Percentiles rank a stretch among this genome's conserved stretches.
Conservation (phyloP, 2,797 vertebrate species). For the Sebastes glaucus region DNA sequence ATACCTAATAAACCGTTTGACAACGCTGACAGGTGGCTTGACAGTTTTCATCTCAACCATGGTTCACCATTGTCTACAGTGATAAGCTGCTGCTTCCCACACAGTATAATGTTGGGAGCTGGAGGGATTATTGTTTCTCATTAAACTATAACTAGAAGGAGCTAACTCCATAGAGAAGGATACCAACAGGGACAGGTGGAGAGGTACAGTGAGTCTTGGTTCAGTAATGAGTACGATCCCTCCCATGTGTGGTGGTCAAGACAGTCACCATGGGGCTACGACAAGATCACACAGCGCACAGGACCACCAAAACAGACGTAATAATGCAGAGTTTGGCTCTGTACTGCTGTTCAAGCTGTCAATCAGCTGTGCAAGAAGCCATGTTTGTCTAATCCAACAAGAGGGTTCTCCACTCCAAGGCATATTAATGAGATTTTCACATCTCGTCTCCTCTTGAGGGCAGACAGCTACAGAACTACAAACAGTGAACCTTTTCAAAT, state of each 20-base stretch:
- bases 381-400: constrained; percentile 75
- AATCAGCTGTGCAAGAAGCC: constrained; percentile 60
- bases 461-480: constrained; percentile 34
- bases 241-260: constrained; percentile 46
- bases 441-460: constrained; percentile 48
- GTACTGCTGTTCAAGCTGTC: constrained; percentile 61
- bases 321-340: constrained; percentile 58
- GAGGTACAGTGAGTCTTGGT: constrained; percentile 21
- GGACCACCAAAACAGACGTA: constrained; percentile 56
- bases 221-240: constrained; percentile 46
- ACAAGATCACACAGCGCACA: constrained; percentile 50
- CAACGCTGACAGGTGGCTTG: constrained; percentile 34
- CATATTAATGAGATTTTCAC: constrained; percentile 72
- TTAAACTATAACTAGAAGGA: constrained; percentile 60
- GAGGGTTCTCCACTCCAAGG: constrained; percentile 52
- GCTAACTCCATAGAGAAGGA: constrained; percentile 39
- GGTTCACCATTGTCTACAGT: constrained; percentile 26
- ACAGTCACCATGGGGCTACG: constrained; percentile 45
- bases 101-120: constrained; percentile 45
- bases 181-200: constrained; percentile 21
- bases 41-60: constrained; percentile 42
- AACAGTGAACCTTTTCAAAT: constrained; percentile 56
- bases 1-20: constrained; percentile 4
- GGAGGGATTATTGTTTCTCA: constrained; percentile 69
- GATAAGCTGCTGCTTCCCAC: constrained; percentile 53